These are phyloP conservation scores for Oreochromis niloticus DNA, from an alignment of 2,113 vertebrate genomes.

Conservation along the genomic window DNA sequence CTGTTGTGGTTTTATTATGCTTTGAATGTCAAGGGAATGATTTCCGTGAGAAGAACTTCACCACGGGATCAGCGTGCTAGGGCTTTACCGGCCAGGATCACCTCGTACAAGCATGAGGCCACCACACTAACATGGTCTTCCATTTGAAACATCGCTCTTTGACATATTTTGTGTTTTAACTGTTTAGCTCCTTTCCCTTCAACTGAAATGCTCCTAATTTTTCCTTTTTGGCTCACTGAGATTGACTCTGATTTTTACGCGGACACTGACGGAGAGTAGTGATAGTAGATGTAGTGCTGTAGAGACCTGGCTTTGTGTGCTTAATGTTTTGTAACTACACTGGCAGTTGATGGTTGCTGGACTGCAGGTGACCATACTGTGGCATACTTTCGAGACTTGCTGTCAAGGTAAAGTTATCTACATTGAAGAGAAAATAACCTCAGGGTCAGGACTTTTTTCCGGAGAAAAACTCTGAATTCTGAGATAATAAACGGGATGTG, in stretches of 20 bases:
- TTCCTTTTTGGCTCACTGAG: background rate
- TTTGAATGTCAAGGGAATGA: background rate
- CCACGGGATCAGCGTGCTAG: background rate
- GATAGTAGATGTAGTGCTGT: background rate
- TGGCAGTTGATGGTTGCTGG: background rate
- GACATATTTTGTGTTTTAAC: background rate
- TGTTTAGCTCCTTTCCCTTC: background rate
- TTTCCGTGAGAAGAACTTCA: background rate
- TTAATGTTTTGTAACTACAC: background rate
- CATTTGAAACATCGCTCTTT: background rate
- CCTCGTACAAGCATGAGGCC: background rate
- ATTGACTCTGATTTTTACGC: background rate
- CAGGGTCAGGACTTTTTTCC: background rate
- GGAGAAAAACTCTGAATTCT: background rate
- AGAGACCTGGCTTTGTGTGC: background rate
- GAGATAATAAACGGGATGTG: background rate
- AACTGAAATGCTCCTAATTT: background rate
- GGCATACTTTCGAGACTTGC: background rate
- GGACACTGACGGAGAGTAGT: rapidly evolving
- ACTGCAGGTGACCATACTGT: background rate
- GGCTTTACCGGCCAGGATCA: background rate
- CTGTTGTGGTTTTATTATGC: background rate
- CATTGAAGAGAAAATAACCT: rapidly evolving
- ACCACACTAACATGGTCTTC: background rate
- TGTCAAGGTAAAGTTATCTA: background rate